Evolutionary conservation across 2,797 vertebrate species (phyloP).

Genomic region (Denticeps clupeoides): DNA sequence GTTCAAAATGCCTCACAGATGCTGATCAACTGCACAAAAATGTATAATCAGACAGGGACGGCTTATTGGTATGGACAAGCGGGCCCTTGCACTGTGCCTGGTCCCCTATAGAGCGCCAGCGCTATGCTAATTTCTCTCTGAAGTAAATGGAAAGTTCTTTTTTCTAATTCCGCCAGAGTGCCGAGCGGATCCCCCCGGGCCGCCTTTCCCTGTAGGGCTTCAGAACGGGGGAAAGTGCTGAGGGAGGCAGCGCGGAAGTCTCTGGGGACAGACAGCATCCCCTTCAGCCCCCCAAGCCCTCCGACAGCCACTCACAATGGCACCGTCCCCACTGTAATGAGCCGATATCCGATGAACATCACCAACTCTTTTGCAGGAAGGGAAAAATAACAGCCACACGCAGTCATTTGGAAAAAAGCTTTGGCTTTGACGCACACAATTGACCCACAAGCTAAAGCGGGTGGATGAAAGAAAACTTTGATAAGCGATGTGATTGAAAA

Average conservation of each 20-base stretch:
- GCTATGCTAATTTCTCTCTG: slow-evolving; percentile 39
- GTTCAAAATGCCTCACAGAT: no score
- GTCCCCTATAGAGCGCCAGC: slow-evolving; percentile 37
- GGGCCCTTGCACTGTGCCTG: slow-evolving; percentile 19
- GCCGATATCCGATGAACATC: slow-evolving; percentile 21
- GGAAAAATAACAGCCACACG: no score
- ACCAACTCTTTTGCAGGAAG: slow-evolving; percentile 12
- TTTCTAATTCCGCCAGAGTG: slow-evolving; percentile 27
- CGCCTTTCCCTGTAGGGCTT: slow-evolving; percentile 29
- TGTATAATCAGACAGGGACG: not conserved
- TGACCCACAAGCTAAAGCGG: not conserved
- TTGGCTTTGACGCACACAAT: not conserved
- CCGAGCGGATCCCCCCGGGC: slow-evolving; percentile 16
- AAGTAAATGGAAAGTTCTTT: slow-evolving; percentile 32
- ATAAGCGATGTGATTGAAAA: not conserved
- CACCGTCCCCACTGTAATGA: slow-evolving; percentile 40
- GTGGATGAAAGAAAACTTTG: not conserved
- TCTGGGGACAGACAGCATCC: slow-evolving; percentile 22
- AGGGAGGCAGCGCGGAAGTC: slow-evolving; percentile 32
- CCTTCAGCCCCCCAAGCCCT: slow-evolving; percentile 3
- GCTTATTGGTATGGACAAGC: not conserved
- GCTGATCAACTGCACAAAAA: not conserved
- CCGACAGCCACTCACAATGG: slow-evolving; percentile 27
- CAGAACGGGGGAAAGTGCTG: slow-evolving; percentile 38
- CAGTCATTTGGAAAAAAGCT: not conserved